These are phyloP conservation scores for Peromyscus aztecus DNA, from an alignment of 2,797 vertebrate genomes.

Conservation along the genomic window DNA sequence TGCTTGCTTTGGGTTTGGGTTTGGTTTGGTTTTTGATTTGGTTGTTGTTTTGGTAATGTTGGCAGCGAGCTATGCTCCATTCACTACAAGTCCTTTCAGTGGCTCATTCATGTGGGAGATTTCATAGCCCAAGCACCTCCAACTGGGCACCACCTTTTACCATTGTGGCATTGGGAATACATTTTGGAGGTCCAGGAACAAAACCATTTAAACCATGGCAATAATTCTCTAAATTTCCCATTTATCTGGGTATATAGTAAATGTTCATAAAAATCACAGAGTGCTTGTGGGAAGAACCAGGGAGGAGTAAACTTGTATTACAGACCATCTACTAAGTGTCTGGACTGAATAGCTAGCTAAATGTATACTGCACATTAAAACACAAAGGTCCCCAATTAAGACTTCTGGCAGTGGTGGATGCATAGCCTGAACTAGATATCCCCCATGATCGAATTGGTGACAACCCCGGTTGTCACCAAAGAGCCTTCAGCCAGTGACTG, in stretches of 20 bases:
- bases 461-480: background rate
- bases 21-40: background rate
- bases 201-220: background rate
- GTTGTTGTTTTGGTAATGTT: background rate
- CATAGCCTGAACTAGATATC: background rate
- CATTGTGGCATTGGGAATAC: background rate
- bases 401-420: background rate
- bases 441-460: rapidly evolving
- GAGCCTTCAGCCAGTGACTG: background rate
- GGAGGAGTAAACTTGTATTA: background rate
- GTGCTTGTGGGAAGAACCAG: background rate
- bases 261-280: background rate
- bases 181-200: background rate
- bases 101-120: background rate
- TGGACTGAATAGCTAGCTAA: background rate
- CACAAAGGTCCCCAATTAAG: background rate
- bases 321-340: background rate
- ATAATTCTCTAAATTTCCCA: background rate
- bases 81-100: background rate
- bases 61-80: rapidly evolving
- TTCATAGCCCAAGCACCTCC: background rate
- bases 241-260: background rate
- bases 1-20: background rate
- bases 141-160: background rate
- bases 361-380: background rate